Percentiles rank a stretch among this genome's conserved stretches.
These are phyloP conservation scores for Cydia amplana DNA, from an alignment of 1,140 invertebrate species.

Conservation along the genomic window DNA sequence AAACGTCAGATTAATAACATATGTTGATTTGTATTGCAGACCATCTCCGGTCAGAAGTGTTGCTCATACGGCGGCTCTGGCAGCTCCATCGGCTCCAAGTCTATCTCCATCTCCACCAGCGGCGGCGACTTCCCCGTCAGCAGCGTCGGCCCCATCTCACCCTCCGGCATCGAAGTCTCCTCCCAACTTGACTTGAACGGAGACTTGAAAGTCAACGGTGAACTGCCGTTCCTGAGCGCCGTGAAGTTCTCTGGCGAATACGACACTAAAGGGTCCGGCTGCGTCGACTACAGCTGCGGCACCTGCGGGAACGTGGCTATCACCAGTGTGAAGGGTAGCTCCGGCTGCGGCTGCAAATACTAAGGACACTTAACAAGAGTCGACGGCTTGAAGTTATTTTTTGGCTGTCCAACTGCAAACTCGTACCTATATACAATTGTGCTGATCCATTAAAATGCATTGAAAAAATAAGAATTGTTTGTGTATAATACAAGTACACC, in stretches of 20 bases:
- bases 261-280: not conserved
- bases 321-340: not conserved
- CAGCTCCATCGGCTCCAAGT: too few species aligned
- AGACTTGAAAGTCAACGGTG: not conserved
- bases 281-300: slow-evolving; percentile 23
- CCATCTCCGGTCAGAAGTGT: not conserved
- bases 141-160: slow-evolving; percentile 30
- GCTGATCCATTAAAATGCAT: too few species aligned
- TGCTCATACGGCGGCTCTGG: not conserved
- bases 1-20: too few species aligned
- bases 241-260: not conserved
- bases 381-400: too few species aligned
- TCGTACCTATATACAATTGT: too few species aligned
- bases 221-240: slow-evolving; percentile 27
- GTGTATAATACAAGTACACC: too few species aligned
- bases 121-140: not conserved
- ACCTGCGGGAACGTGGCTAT: not conserved
- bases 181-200: not conserved
- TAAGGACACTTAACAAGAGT: slow-evolving; percentile 29
- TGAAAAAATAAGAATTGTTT: slow-evolving; percentile 11
- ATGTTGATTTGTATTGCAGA: not conserved
- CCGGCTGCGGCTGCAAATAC: not conserved
- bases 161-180: slow-evolving; percentile 26
- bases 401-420: too few species aligned
- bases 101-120: not conserved